phyloP scores from a whole-genome alignment of 2,113 vertebrate species.

The Romanogobio albipinnatus region DNA sequence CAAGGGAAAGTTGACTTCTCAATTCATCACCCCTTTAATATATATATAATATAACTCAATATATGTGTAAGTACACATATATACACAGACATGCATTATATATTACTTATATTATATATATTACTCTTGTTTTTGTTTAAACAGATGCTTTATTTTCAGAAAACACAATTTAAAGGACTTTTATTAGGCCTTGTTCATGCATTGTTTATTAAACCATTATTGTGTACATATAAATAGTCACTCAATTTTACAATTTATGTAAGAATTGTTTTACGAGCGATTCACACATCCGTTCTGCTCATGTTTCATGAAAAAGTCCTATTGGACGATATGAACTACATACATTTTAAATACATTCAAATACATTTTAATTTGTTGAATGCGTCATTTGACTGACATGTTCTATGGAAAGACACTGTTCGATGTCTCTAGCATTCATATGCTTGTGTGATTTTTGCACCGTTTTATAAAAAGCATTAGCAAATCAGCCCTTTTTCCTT shows the following conservation, averaged over 20 bases:
- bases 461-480: background rate
- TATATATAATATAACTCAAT: no score
- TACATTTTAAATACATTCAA: background rate
- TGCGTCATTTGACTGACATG: background rate
- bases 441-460: background rate
- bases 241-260: background rate
- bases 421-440: background rate
- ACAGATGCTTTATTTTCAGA: background rate
- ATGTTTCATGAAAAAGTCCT: no score
- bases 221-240: background rate
- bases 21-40: no score
- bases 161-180: background rate
- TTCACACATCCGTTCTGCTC: background rate
- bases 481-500: background rate
- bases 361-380: background rate
- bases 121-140: background rate
- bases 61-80: no score
- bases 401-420: background rate
- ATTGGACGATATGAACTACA: background rate
- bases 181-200: background rate
- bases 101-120: no score
- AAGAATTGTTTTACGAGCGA: background rate
- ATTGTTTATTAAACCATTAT: background rate
- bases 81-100: no score
- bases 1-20: no score